Percentiles rank a stretch among this genome's conserved stretches.
These are phyloP conservation scores for Acrobasis repandana DNA, from an alignment of 2,888 invertebrate species.

Conservation along the genomic window DNA sequence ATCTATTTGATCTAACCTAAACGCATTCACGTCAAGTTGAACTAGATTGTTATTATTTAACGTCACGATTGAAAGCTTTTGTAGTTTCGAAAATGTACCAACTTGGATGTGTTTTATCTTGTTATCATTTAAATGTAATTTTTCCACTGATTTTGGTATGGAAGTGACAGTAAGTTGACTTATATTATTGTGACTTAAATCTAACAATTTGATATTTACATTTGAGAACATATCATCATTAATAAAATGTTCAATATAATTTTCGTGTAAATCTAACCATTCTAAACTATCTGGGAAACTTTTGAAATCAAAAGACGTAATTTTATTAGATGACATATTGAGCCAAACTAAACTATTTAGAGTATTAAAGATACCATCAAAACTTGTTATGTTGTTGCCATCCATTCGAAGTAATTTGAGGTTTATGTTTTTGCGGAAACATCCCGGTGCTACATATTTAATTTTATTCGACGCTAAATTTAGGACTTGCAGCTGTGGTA, in stretches of 20 bases:
- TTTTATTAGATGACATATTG: slow-evolving; percentile 90
- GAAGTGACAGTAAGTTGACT: slow-evolving; percentile 86
- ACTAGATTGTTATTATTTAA: slow-evolving; percentile 89
- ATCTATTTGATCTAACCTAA: slow-evolving; percentile 86
- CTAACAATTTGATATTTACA: slow-evolving; percentile 87
- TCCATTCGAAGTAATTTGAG: slow-evolving; percentile 89
- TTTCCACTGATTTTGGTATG: slow-evolving; percentile 88
- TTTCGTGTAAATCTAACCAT: slow-evolving; percentile 91
- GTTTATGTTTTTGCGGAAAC: slow-evolving; percentile 88
- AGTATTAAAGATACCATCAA: slow-evolving; percentile 87
- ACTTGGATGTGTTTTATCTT: slow-evolving; percentile 86
- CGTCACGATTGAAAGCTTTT: slow-evolving; percentile 87
- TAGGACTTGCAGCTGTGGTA: slow-evolving; percentile 89
- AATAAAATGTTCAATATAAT: slow-evolving; percentile 85
- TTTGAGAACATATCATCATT: slow-evolving; percentile 80
- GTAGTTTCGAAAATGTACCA: slow-evolving; percentile 87
- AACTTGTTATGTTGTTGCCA: slow-evolving; percentile 89
- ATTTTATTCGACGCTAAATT: slow-evolving; percentile 92
- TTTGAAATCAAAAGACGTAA: slow-evolving; percentile 89
- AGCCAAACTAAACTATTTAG: slow-evolving; percentile 89
- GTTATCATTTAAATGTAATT: slow-evolving; percentile 89
- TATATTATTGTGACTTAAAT: slow-evolving; percentile 88
- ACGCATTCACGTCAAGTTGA: slow-evolving; percentile 88
- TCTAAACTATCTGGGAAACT: slow-evolving; percentile 88
- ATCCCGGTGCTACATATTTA: slow-evolving; percentile 87